Base-by-base conservation (phyloP, 2,797 vertebrate genomes). In the Arvicola amphibius region DNA sequence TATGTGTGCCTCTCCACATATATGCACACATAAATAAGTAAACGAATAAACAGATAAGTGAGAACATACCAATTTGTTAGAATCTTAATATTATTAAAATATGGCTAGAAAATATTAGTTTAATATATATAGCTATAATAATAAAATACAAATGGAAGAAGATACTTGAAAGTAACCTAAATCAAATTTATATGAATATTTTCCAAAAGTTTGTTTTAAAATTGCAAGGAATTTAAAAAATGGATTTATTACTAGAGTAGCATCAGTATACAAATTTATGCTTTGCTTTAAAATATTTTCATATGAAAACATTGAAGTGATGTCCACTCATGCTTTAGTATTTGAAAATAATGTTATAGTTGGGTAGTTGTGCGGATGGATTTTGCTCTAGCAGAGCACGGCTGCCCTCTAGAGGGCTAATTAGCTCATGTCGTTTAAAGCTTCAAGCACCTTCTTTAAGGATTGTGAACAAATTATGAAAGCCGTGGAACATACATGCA, bases 331-430 rank as follows among this genome's bases (percentile, higher is more conserved):
- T 79, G 12, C 51, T 46, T 53, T 23, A 27, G 80, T 67, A 21
- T 95, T 19, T 86, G 19, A 61, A 88, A 87, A 61, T 73, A 67
- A 53, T 87, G 90, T 85, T 73, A 81, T 53, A 59, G 61, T 56
- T 71, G 63, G 16, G 6, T 56, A 40, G 4, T 17, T 46, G n/a
- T 32, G 29, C 1, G 29, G 21, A 34, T 6, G 11, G 21, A 29
- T 73, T 94, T 83, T 48, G 43, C 12, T 94, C 51, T 71, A 27
- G 6, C 12, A 87, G 95, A 43, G 37, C 2, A 76, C 61, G 40
- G 51, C 83, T 98, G 97, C 97, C 97, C 97, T 97, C 97, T 98
- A 48, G 86, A 94, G 97, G 96, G 40, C 14, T 78, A 27, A 46
- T 59, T 69, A 32, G 25, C 32, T 43, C 65, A 71, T 19, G 13